A percentile compares a stretch with the other conserved stretches of the same genome.
These are phyloP conservation scores for Cinclus cinclus DNA, from an alignment of 2,113 vertebrate genomes.

Conservation along the genomic window DNA sequence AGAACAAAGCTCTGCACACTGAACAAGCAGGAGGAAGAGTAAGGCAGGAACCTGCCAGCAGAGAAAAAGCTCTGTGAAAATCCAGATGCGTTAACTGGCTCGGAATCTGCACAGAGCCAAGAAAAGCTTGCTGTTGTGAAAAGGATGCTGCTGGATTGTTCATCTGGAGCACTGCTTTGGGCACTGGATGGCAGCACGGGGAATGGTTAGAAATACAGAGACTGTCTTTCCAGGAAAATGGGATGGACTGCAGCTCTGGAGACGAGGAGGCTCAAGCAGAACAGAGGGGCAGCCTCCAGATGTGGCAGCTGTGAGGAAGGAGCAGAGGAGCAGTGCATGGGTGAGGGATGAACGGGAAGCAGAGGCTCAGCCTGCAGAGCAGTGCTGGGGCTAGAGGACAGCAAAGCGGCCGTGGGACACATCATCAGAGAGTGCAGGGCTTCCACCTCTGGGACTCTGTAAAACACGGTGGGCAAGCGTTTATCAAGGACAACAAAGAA, in stretches of 20 bases:
- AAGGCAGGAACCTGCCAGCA: not conserved
- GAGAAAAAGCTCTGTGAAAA: not conserved
- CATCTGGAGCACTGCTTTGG: not conserved
- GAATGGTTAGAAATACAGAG: no score
- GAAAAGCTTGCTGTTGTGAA: not conserved
- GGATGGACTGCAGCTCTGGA: no score
- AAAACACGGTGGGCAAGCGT: not conserved
- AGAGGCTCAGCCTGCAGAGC: no score
- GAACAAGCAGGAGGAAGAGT: not conserved
- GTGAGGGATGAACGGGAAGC: no score
- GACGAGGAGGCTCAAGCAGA: no score
- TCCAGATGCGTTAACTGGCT: not conserved
- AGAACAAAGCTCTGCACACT: not conserved
- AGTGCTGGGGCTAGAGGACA: no score
- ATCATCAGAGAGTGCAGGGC: not conserved
- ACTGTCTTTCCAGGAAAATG: no score
- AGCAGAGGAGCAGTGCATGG: no score
- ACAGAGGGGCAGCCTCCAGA: no score
- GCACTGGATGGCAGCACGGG: not conserved
- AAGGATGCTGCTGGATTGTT: not conserved
- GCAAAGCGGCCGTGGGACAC: not conserved
- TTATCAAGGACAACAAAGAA: not conserved
- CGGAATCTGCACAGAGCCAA: not conserved
- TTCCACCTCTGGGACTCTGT: not conserved
- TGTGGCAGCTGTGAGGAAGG: no score